Evolutionary conservation across 1,140 invertebrate genomes (phyloP).

Genomic region (Brachystomella parvula): DNA sequence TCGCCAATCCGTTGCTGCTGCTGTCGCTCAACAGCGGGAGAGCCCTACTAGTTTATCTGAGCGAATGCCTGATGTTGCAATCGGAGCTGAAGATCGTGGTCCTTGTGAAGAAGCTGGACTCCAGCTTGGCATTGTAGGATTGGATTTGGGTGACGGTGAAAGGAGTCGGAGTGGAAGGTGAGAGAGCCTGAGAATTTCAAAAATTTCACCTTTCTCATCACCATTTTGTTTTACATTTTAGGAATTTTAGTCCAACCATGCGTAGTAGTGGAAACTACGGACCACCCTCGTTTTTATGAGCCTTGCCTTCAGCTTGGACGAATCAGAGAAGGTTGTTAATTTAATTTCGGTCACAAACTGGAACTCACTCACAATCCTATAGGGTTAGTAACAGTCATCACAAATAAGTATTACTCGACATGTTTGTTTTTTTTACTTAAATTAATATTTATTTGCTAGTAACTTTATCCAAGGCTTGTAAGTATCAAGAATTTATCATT

Average conservation of each 20-base stretch:
- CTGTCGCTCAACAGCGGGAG: background rate
- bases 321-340: too few species aligned
- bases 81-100: background rate
- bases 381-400: too few species aligned
- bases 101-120: background rate
- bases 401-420: too few species aligned
- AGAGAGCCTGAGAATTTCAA: background rate
- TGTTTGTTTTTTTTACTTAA: too few species aligned
- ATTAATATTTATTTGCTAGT: too few species aligned
- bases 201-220: background rate
- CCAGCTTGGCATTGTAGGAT: slow-evolving; percentile 3
- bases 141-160: background rate
- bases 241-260: slow-evolving; percentile 6
- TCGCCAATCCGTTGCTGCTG: background rate
- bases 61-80: slow-evolving; percentile 1
- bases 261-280: slow-evolving; percentile 1
- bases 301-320: too few species aligned
- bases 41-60: slow-evolving; percentile 1
- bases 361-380: too few species aligned
- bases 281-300: slow-evolving; percentile 5
- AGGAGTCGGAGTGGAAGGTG: background rate
- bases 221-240: background rate
- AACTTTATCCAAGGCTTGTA: too few species aligned
- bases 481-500: too few species aligned
- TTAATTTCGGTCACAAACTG: too few species aligned